Evolutionary conservation across 1,140 invertebrate genomes (phyloP), one percentile per base, ranked within the genome.

Genomic region (Drosophila lacteicornis): DNA sequence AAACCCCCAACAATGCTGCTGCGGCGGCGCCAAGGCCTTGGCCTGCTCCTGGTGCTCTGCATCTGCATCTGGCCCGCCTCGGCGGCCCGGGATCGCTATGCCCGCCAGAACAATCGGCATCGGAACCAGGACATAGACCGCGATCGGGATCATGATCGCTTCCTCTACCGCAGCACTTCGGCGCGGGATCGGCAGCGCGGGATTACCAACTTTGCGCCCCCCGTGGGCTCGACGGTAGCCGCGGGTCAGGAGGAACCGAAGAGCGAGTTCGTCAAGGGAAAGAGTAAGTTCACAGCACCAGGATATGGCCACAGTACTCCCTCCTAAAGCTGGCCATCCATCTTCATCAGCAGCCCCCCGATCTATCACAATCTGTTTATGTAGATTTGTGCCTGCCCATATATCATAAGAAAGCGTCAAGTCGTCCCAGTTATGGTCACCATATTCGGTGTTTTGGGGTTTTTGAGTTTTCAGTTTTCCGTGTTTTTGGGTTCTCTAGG

Each of bases 231-330:
- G 15, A 77, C 49, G 2, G 40, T 77, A 12, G 9, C 75, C 43
- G 67, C 43, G 30, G 46, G 47, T 19, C 63, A 79, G 22, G 80
- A 71, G 22, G 83, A 84, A 17, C 74, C 78, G 57, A 91, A 90
- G 71, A 91, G 91, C 56, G 87, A 91, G 51, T 93, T 93, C 43
- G 91, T 92, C 46, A 93, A 93, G 63, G 92, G 92, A 68, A 93
- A 93, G 78, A 93, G 92, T 92, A 92, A 93, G 92, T 75, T n/a
- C 43, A 40, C 11, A 27, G 30, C 22, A 30, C 3, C 15, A 77
- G 49, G 45, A 56, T 40, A 59, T 46, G 12, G n/a, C 38, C 30
- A 30, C 30, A 8, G 7, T 8, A 33, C 30, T 30, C 30, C 30
- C 25, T 25, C 15, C 33, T 8, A 9, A 33, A 30, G 15, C 13